Evolutionary conservation across 2,797 vertebrate genomes (phyloP).

Genomic region (Phrynocephalus guinanensis): DNA sequence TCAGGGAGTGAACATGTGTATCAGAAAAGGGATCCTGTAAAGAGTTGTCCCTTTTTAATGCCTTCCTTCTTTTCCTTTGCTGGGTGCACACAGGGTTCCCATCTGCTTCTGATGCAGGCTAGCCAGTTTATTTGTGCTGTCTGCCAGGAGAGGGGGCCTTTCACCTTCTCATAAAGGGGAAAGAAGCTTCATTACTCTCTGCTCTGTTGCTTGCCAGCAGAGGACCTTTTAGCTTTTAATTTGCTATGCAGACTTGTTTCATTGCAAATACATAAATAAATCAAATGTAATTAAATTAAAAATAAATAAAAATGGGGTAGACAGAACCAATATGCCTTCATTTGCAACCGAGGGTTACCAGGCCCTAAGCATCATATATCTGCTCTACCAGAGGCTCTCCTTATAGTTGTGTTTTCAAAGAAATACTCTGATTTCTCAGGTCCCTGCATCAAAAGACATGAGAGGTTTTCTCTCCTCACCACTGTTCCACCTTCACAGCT

Average conservation of each 20-base stretch:
- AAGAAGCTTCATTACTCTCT: slow-evolving; percentile 14
- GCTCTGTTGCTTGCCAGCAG: slow-evolving; percentile 4
- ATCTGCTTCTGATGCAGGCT: not conserved
- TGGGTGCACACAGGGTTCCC: not conserved
- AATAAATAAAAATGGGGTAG: too few species aligned
- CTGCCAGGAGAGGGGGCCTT: slow-evolving; percentile 80
- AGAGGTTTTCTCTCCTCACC: slow-evolving; percentile 49
- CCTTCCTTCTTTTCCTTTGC: not conserved
- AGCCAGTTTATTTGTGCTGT: slow-evolving; percentile 66
- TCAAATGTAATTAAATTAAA: not conserved
- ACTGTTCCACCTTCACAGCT: slow-evolving; percentile 56
- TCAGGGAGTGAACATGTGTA: too few species aligned
- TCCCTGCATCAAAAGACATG: slow-evolving; percentile 46
- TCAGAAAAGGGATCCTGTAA: not conserved
- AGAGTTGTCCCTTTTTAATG: not conserved
- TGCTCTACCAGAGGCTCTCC: slow-evolving; percentile 30
- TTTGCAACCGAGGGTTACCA: not conserved
- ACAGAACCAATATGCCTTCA: too few species aligned
- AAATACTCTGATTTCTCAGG: slow-evolving; percentile 21
- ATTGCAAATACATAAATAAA: slow-evolving; percentile 11
- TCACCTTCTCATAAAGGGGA: slow-evolving; percentile 66
- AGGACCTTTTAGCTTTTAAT: slow-evolving; percentile 1
- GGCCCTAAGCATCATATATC: slow-evolving; percentile 23
- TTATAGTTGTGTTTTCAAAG: not conserved
- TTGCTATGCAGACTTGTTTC: slow-evolving; percentile 29